phyloP scores from a whole-genome alignment of 2,797 vertebrate genomes.

The Urosaurus nigricauda region DNA sequence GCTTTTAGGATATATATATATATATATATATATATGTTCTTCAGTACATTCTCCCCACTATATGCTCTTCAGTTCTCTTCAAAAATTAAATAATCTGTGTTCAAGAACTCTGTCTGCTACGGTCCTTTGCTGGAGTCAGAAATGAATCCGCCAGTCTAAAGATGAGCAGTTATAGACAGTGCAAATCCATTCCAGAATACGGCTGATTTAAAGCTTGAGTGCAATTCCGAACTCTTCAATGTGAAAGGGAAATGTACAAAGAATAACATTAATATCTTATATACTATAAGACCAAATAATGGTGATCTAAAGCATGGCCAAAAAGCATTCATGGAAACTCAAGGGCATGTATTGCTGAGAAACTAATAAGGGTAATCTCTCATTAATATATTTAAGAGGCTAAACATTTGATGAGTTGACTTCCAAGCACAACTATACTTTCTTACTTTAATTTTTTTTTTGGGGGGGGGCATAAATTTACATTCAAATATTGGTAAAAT shows the following conservation, averaged over 20 bases:
- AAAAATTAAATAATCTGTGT: slow-evolving; percentile 69
- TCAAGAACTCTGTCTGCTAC: slow-evolving; percentile 77
- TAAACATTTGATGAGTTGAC: slow-evolving; percentile 64
- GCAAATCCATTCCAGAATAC: slow-evolving; percentile 78
- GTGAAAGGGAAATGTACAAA: slow-evolving; percentile 83
- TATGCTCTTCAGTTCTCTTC: slow-evolving; percentile 69
- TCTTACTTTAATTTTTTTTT: not conserved
- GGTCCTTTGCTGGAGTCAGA: slow-evolving; percentile 78
- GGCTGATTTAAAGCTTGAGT: slow-evolving; percentile 81
- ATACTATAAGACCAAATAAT: slow-evolving; percentile 74
- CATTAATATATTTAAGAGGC: slow-evolving; percentile 76
- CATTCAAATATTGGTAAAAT: slow-evolving; percentile 46
- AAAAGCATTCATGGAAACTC: slow-evolving; percentile 75
- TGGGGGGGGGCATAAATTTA: slow-evolving; percentile 11
- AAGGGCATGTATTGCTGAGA: slow-evolving; percentile 79
- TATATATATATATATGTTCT: slow-evolving; percentile 55
- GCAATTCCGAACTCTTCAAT: slow-evolving; percentile 76
- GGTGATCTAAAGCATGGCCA: slow-evolving; percentile 82
- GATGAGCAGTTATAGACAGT: slow-evolving; percentile 77
- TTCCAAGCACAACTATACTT: slow-evolving; percentile 2
- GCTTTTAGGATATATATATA: slow-evolving; percentile 49
- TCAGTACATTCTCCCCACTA: slow-evolving; percentile 59
- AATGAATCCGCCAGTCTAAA: slow-evolving; percentile 77
- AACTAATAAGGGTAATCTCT: slow-evolving; percentile 80
- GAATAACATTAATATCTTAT: slow-evolving; percentile 79